Conservation (phyloP, 2,797 vertebrate species). For the Alectoris magna region DNA sequence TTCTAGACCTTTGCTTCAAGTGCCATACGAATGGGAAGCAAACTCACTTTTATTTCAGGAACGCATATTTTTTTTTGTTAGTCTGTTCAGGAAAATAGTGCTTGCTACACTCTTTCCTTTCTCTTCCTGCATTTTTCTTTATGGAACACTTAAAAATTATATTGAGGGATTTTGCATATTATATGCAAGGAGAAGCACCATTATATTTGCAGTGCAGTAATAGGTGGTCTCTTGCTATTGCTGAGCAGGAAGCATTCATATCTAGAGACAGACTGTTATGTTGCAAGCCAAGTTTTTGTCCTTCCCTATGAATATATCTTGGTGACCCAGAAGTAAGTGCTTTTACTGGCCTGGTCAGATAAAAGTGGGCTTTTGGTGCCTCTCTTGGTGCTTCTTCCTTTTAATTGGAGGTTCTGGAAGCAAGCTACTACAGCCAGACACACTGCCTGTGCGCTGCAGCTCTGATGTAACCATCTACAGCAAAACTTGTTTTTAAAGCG, state of each 20-base stretch:
- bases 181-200: neutral
- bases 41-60: neutral
- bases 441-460: neutral
- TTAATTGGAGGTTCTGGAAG: constrained; percentile 56
- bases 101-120: neutral
- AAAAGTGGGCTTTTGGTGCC: constrained; percentile 49
- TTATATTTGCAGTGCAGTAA: neutral
- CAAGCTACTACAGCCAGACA: constrained; percentile 20
- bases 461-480: constrained; percentile 21
- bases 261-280: neutral
- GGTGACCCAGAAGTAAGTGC: constrained; percentile 36
- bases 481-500: constrained; percentile 36
- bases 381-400: constrained; percentile 42
- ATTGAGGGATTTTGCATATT: neutral
- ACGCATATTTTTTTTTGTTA: neutral
- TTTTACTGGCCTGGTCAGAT: constrained; percentile 44
- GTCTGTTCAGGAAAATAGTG: neutral
- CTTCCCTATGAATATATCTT: constrained; percentile 17
- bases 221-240: neutral
- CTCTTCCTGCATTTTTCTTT: neutral
- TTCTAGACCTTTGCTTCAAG: neutral
- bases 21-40: neutral
- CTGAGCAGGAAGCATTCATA: neutral
- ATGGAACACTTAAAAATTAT: neutral
- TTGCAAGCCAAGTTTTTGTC: constrained; percentile 34